phyloP scores from a whole-genome alignment of 2,888 invertebrate genomes.

The Lordiphosa fenestrarum region DNA sequence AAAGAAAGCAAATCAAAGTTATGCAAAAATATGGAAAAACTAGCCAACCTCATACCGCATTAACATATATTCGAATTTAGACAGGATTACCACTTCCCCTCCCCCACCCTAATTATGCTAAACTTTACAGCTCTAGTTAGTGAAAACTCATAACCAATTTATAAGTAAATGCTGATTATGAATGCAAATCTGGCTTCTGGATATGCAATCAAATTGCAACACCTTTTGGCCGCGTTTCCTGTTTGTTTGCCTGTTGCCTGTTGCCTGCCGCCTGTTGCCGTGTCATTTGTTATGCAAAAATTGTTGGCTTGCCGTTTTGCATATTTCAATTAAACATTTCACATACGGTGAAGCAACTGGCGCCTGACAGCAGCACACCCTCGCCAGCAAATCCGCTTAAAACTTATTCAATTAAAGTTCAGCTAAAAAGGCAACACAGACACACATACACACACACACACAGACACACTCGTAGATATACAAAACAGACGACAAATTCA shows the following conservation, averaged over 20 bases:
- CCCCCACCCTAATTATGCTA: constrained; percentile 33
- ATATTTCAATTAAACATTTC: constrained; percentile 62
- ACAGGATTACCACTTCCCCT: no score
- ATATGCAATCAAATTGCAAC: constrained; percentile 55
- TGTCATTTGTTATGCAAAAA: constrained; percentile 61
- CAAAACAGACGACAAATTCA: constrained; percentile 55
- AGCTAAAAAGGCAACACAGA: constrained; percentile 29
- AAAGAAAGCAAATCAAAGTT: no score
- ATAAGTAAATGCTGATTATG: constrained; percentile 45
- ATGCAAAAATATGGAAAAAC: no score
- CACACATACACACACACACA: constrained; percentile 3
- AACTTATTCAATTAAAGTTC: constrained; percentile 72
- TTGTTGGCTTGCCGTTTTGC: constrained; percentile 39
- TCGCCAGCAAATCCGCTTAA: constrained; percentile 64
- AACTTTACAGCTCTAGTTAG: constrained; percentile 3
- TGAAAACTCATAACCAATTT: constrained; percentile 45
- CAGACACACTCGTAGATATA: constrained; percentile 4
- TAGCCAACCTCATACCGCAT: no score
- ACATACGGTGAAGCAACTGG: constrained; percentile 32
- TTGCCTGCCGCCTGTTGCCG: constrained; percentile 11
- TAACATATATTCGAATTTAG: no score
- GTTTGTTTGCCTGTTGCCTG: constrained; percentile 11
- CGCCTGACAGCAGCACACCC: constrained; percentile 13
- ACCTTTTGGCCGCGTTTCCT: constrained; percentile 34
- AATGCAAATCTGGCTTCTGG: constrained; percentile 57